These are phyloP conservation scores for Eugnorisma glareosa DNA, from an alignment of 2,888 invertebrate genomes.

Conservation along the genomic window DNA sequence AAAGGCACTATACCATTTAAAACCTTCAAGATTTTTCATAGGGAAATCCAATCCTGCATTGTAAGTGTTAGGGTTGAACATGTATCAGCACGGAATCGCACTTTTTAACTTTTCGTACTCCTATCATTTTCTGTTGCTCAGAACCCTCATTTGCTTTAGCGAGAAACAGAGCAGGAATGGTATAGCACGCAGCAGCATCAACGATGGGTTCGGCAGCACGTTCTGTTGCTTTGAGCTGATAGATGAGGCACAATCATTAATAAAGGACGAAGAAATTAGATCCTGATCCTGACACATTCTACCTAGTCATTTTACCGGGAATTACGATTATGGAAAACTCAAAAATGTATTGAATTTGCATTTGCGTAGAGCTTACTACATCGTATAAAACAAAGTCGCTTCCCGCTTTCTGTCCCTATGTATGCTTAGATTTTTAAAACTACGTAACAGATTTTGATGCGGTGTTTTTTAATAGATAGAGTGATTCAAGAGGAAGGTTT, in stretches of 20 bases:
- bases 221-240: neutral
- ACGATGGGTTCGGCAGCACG: neutral
- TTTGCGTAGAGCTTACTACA: too few relatives aligned
- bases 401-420: too few relatives aligned
- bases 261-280: neutral
- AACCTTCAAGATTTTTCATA: neutral
- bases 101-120: too few relatives aligned
- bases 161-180: neutral
- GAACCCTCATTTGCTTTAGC: neutral
- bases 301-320: fast-evolving
- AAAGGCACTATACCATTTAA: neutral
- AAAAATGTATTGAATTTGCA: neutral
- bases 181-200: neutral
- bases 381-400: too few relatives aligned
- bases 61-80: neutral
- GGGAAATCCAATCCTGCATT: neutral
- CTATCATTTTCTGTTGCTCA: neutral
- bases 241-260: neutral
- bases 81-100: neutral
- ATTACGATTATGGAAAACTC: neutral
- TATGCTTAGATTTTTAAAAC: too few relatives aligned
- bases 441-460: too few relatives aligned
- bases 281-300: fast-evolving
- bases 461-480: too few relatives aligned
- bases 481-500: too few relatives aligned